Conservation (phyloP, 2,888 invertebrate species). For the Stenodera caucasica region DNA sequence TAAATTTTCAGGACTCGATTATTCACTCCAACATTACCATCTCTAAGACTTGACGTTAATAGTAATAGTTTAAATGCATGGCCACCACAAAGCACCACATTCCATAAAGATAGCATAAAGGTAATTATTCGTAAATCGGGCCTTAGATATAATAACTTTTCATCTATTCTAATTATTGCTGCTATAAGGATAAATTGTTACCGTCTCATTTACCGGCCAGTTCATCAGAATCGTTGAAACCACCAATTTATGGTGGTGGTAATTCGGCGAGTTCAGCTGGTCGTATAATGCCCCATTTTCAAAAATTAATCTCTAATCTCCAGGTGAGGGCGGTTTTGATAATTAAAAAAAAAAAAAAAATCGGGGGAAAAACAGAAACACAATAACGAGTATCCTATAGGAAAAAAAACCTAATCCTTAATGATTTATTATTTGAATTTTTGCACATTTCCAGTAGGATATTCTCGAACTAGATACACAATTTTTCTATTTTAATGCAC, state of each 20-base stretch:
- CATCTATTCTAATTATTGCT: not conserved
- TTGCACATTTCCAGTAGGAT: not conserved
- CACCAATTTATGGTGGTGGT: conserved; percentile 46
- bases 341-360: conserved; percentile 7
- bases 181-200: conserved; percentile 48
- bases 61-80: conserved; percentile 43
- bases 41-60: conserved; percentile 40
- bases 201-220: conserved; percentile 50
- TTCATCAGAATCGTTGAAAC: conserved; percentile 49
- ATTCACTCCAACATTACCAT: conserved; percentile 49
- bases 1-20: conserved; percentile 34
- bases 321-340: conserved; percentile 65
- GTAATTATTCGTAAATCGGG: conserved; percentile 40
- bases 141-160: not conserved
- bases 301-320: conserved; percentile 68
- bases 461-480: not conserved
- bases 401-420: too few species aligned
- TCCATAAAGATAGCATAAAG: conserved; percentile 42
- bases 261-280: conserved; percentile 59
- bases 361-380: too few species aligned
- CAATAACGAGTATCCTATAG: too few species aligned
- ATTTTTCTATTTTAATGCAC: not conserved
- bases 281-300: conserved; percentile 68
- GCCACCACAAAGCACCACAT: conserved; percentile 44
- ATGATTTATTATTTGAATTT: not conserved